Evolutionary conservation across 53 echinoderm and acorn worm genomes (phyloP), one percentile per base, ranked within the genome.

Genomic region (Luidia sarsii): DNA sequence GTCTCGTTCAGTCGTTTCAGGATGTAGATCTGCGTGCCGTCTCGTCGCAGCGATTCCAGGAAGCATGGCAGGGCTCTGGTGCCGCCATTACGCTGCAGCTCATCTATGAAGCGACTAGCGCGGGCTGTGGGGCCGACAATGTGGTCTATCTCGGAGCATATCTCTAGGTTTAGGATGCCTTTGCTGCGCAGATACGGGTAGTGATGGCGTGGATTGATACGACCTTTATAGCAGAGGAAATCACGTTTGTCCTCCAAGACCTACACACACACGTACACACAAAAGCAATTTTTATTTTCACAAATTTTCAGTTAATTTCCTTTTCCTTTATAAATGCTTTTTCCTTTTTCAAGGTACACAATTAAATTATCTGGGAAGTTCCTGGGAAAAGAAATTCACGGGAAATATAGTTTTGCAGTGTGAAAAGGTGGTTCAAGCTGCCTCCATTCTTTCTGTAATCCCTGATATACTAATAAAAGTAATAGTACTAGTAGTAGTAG

Each of bases 241-340:
- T 70, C 70, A 39, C 81, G 34, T 24, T 64, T 60, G 3, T 87
- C 81, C 11, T 87, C 77, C 65, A 87, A 50, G 2, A 87, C 86
- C 86, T 86, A 13, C 3, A 65, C 35, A 21, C n/a, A n/a, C 15
- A 31, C 33, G 3, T 23, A 28, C 29, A 31, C 29, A 61, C 29
- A 18, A 4, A 61, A 61, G 15, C 29, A 32, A 53, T 20, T 53
- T 19, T 53, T 15, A 53, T n/a, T n/a, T n/a, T n/a, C n/a, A n/a
- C n/a, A n/a, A n/a, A n/a, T n/a, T n/a, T n/a, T n/a, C n/a, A n/a
- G n/a, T n/a, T n/a, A n/a, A n/a, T n/a, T n/a, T n/a, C n/a, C n/a
- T n/a, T n/a, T n/a, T n/a, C n/a, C n/a, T n/a, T n/a, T n/a, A n/a
- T n/a, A n/a, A n/a, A n/a, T n/a, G n/a, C n/a, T n/a, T n/a, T n/a